These are phyloP conservation scores for Phataginus tricuspis DNA, from an alignment of 2,797 vertebrate genomes.

Conservation along the genomic window DNA sequence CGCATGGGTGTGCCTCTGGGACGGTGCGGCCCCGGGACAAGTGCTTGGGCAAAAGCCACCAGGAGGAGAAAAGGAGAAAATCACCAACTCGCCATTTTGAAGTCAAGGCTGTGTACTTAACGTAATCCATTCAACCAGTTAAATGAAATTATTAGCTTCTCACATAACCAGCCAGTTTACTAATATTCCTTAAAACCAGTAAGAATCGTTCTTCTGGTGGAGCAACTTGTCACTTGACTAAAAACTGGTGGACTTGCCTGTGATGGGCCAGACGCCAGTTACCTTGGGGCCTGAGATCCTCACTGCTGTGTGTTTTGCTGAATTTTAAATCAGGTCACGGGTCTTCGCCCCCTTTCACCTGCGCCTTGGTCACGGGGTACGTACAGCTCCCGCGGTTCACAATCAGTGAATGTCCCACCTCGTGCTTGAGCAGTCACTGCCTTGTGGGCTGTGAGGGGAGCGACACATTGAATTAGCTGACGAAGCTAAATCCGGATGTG, in stretches of 20 bases:
- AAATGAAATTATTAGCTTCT: not conserved
- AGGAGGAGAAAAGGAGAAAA: not conserved
- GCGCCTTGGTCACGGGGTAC: not conserved
- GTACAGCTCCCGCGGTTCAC: not conserved
- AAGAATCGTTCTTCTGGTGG: not conserved
- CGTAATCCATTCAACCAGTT: fast-evolving
- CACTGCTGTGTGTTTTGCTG: not conserved
- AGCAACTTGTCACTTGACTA: not conserved
- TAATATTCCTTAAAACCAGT: not conserved
- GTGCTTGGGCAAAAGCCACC: not conserved
- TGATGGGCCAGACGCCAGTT: not conserved
- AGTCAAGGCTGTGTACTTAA: not conserved
- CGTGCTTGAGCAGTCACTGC: not conserved
- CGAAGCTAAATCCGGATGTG: not conserved
- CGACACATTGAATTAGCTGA: not conserved
- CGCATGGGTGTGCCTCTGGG: fast-evolving
- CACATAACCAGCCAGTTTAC: not conserved
- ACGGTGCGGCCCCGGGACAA: too few species aligned
- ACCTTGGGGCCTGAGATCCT: not conserved
- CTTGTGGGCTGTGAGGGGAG: not conserved
- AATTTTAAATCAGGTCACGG: not conserved
- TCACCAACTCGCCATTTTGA: not conserved
- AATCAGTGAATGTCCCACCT: not conserved
- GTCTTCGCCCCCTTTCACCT: not conserved
- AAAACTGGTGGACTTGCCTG: not conserved